A percentile compares a stretch with the other conserved stretches of the same genome.
Evolutionary conservation across 2,888 invertebrate species (phyloP).

Genomic region (Panzeria rudis): DNA sequence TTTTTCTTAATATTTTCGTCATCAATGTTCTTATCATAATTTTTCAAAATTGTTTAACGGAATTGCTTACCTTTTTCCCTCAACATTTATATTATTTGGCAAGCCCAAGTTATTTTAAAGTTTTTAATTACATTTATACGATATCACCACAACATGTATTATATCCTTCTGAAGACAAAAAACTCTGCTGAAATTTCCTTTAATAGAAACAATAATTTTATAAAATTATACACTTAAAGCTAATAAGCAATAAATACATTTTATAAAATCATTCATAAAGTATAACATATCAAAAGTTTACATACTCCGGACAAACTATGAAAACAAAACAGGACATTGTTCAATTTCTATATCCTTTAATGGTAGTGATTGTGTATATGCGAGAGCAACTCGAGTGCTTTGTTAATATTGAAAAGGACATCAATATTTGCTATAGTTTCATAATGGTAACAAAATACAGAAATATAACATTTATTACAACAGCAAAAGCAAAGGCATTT

Average conservation of each 20-base stretch:
- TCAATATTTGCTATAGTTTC: conserved; percentile 15
- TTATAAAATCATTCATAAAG: conserved; percentile 50
- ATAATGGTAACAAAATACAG: conserved; percentile 17
- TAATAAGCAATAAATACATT: conserved; percentile 52
- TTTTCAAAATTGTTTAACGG: too few relatives aligned
- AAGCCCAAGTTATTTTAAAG: too few relatives aligned
- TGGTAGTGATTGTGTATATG: neutral
- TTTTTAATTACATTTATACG: neutral
- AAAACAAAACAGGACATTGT: conserved; percentile 6
- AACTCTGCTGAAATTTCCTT: neutral
- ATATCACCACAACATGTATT: neutral
- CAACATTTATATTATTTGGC: too few relatives aligned
- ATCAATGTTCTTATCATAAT: too few relatives aligned
- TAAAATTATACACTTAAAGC: conserved; percentile 39
- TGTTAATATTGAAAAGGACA: conserved; percentile 31
- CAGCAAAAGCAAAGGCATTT: conserved; percentile 33
- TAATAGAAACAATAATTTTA: conserved; percentile 27
- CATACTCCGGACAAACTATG: conserved; percentile 6
- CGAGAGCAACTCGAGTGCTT: neutral
- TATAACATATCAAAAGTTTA: conserved; percentile 17
- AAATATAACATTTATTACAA: conserved; percentile 49
- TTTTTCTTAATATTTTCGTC: too few relatives aligned
- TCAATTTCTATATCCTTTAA: neutral
- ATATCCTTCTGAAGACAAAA: neutral
- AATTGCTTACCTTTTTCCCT: too few relatives aligned